Evolutionary conservation across 2,888 invertebrate species (phyloP), one percentile per base, ranked within the genome.

Genomic region (Xanthorhoe designata): DNA sequence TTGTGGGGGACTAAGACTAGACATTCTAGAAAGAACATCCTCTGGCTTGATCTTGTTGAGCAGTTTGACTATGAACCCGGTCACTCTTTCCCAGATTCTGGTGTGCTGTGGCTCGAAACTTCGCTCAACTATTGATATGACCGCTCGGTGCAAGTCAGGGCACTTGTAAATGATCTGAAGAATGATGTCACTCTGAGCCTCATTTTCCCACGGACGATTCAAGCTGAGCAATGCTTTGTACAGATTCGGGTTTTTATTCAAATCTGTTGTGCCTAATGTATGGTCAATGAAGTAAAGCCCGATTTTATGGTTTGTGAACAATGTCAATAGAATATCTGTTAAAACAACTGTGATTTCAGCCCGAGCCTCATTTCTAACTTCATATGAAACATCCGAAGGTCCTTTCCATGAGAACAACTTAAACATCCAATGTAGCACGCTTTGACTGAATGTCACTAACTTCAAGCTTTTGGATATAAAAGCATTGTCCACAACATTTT

Each of bases 201-300:
- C 92, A 84, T 96, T 94, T 68, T 95, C 94, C 96, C 96, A 97
- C 0, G 97, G 96, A 35, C 94, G 89, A 72, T 95, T 95, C 17
- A 97, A 83, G 45, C 94, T 94, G 18, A 96, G 94, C 51, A 97
- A 79, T 29, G 96, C 94, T 74, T 95, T 94, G 73, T 94, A 94
- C 60, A 96, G 88, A 64, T 95, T 91, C 68, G 94, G 94, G 83
- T 96, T 96, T 74, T 94, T 94, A 71, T 93, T 94, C 1, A 89
- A 87, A 72, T 94, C 94, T n/a, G 94, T 89, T 49, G 94, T 92
- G 35, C 96, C 96, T 32, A 96, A 83, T 2, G 94, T 90, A 73
- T 94, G 94, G 77, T 97, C 97, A 72, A 95, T 93, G 80, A 98
- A 98, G 74, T 96, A 95, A 10, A 98, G 94, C 7, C 98, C 98